phyloP scores from a whole-genome alignment of 2,888 invertebrate species.

The Taphrorychus bicolor region DNA sequence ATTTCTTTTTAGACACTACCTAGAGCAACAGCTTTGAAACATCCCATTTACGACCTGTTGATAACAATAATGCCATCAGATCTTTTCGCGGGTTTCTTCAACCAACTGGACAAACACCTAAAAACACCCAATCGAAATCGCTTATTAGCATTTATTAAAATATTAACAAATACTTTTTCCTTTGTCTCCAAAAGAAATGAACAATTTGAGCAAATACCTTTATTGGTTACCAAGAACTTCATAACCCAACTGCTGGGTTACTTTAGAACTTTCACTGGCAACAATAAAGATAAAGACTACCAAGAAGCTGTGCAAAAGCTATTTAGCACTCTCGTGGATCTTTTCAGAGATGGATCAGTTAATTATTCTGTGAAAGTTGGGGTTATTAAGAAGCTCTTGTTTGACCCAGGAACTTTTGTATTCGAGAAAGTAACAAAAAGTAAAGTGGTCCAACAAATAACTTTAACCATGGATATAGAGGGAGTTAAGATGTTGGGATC shows the following conservation, averaged over 20 bases:
- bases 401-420: conserved; percentile 75
- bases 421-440: conserved; percentile 76
- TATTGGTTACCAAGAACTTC: conserved; percentile 70
- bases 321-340: conserved; percentile 62
- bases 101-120: conserved; percentile 61
- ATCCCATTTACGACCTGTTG: conserved; percentile 72
- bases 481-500: conserved; percentile 71
- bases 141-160: conserved; percentile 67
- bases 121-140: conserved; percentile 66
- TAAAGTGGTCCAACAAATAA: conserved; percentile 69
- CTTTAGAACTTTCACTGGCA: conserved; percentile 65
- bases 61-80: conserved; percentile 64
- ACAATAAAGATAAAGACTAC: conserved; percentile 66
- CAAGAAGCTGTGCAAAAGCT: conserved; percentile 66
- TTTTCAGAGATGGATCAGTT: conserved; percentile 63
- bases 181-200: conserved; percentile 55
- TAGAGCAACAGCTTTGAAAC: conserved; percentile 65
- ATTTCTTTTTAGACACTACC: conserved; percentile 65
- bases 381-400: conserved; percentile 69
- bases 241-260: conserved; percentile 69
- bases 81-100: conserved; percentile 66
- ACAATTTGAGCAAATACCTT: conserved; percentile 60
- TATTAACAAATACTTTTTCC: conserved; percentile 66
- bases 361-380: conserved; percentile 64
- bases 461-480: conserved; percentile 65